Conservation (phyloP, 2,888 invertebrate genomes). For the Bugulina stolonifera region DNA sequence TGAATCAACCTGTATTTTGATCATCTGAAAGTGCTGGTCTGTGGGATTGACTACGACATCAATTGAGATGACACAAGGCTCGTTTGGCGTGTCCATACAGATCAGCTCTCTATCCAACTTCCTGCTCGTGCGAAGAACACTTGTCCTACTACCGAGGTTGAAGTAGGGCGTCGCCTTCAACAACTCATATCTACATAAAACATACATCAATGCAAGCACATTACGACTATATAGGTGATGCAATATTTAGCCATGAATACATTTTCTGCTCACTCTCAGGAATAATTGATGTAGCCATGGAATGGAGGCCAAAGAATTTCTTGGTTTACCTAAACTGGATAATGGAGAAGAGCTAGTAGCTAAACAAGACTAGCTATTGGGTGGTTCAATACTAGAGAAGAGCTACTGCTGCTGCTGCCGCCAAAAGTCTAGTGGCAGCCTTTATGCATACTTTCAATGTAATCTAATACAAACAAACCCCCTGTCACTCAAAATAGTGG, state of each 20-base stretch:
- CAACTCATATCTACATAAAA: neutral
- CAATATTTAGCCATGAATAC: too few species aligned
- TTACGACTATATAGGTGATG: too few species aligned
- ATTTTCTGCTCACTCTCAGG: too few species aligned
- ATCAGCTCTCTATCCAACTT: neutral
- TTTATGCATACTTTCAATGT: neutral
- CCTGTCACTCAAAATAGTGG: neutral
- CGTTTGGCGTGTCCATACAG: neutral
- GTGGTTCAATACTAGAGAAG: too few species aligned
- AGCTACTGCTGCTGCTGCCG: too few species aligned
- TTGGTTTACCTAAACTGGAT: too few species aligned
- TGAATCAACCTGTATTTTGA: slow-evolving; percentile 5
- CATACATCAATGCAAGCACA: too few species aligned
- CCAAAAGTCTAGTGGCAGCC: neutral
- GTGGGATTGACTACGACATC: neutral
- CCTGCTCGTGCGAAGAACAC: neutral
- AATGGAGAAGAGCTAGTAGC: too few species aligned
- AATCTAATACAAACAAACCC: neutral
- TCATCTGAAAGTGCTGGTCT: slow-evolving; percentile 7
- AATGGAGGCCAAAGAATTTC: too few species aligned
- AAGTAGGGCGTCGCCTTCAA: neutral
- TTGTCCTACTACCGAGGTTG: neutral
- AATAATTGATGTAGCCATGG: too few species aligned
- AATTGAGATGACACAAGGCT: neutral
- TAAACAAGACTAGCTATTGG: too few species aligned